Evolutionary conservation across 2,113 vertebrate species (phyloP), one percentile per base, ranked within the genome.

Genomic region (Brienomyrus longianalis): DNA sequence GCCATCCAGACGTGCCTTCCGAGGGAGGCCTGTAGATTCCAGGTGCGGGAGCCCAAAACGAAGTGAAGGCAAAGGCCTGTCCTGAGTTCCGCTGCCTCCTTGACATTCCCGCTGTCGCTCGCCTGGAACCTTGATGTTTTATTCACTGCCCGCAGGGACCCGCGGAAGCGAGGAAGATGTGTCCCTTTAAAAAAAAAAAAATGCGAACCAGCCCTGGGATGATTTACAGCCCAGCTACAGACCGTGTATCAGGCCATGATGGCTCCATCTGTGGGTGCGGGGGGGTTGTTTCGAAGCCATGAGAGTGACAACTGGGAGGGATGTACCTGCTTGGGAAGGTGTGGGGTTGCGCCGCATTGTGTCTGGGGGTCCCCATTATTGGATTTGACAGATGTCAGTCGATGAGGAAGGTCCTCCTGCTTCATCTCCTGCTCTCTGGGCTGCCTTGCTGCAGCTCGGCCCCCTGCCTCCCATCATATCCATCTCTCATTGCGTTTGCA

Each of bases 61-160:
- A 48, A 45, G 77, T 8, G 2, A 23, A 17, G 35, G 5, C 6
- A 2, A 23, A 19, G 5, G 1, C 56, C 17, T 19, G 35, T 43
- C 54, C 39, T 62, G 11, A 43, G 13, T 1, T 17, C 11, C 11
- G 15, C 9, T 15, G 70, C 70, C 2, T 39, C 31, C 31, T 2
- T 80, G 74, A 43, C 11, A 21, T 80, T 80, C 74, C 74, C 39
- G 31, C 51, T 56, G 27, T 13, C 31, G 19, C 47, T 45, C n/a
- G n/a, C 88, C 62, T 48, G 27, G 66, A 83, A 35, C 62, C 62
- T 8, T 88, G 52, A 88, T 83, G 70, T 51, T 50, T 89, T 80
- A 89, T 77, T 89, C 50, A 89, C 15, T 3, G 27, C 70, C 88
- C 4, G 70, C 50, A 5, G 88, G 48, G 70, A 80, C 17, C 48